Evolutionary conservation across 2,888 invertebrate species (phyloP), one percentile per base, ranked within the genome.

Genomic region (Sepioteuthis lessoniana): DNA sequence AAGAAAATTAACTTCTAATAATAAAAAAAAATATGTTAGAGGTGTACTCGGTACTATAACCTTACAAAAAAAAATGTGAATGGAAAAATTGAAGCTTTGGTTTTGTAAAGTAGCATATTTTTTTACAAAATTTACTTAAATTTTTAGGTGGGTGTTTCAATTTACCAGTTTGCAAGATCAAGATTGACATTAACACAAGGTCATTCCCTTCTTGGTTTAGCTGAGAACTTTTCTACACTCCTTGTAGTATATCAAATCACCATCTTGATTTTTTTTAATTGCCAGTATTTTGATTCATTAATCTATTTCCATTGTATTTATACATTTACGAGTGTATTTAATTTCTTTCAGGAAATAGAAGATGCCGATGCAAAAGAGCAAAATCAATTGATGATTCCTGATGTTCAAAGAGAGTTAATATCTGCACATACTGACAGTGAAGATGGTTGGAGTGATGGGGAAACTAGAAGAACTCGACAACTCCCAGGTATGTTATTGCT

Each of bases 361-460:
- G 76, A 76, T 35, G 76, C 76, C 0, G 76, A 76, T n/a, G 76
- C 76, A 76, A 76, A 76, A 76, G 76, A 76, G 3, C n/a, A 76
- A 76, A 76, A n/a, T 76, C 76, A 76, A 13, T n/a, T 76, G 76
- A 76, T 76, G 76, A 76, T 76, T 76, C 76, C 76, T n/a, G 76
- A 76, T n/a, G 76, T 76, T 76, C 76, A 76, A 35, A 76, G 76
- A 76, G 76, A 35, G 35, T 76, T 76, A 35, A 76, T 76, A 35
- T 76, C 76, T 2, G 76, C 76, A 16, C 76, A 76, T n/a, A 76
- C n/a, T 16, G 76, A 76, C 10, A 76, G 76, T 35, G 76, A 76
- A 3, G 76, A 76, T 35, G 76, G 76, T 35, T 76, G 76, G 76
- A 76, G 76, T 76, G 76, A 76, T 35, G 10, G 16, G n/a, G 76